Base-by-base conservation (phyloP, 2,113 vertebrate genomes). In the Embiotoca jacksoni region DNA sequence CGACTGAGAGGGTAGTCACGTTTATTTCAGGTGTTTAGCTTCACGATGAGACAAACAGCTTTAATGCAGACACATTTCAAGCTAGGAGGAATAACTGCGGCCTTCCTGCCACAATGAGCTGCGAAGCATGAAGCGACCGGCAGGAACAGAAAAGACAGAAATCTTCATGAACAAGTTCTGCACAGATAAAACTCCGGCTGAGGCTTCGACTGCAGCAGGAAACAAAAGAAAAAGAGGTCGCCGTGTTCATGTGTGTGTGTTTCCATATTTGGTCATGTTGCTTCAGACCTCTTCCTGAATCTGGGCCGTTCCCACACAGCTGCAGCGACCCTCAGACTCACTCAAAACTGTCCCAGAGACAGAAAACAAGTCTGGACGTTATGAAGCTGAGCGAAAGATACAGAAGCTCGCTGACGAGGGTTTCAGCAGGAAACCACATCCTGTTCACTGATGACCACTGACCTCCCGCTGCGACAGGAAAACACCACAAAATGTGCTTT, bases 201-300 rank as follows among this genome's bases (percentile, higher is more conserved):
- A 56, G 63, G 14, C 41, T 23, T 30, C 41, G 46, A 15, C 53
- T 35, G 3, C n/a, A 15, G 16, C 23, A 66, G 60, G 54, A 9
- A 58, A 50, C 3, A 59, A 16, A 59, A 30, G 44, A 46, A 52
- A 59, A 39, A 50, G 33, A 11, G 4, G 47, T 32, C 3, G 15
- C 36, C 39, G 53, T 41, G 58, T 75, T 41, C 2, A 37, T 37
- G 39, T 11, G 53, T 37, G 46, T 63, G 11, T 23, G 47, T 59
- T 72, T 4, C 90, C 87, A 84, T 94, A 87, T 93, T 85, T 90
- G 92, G 89, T 92, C 82, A 84, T 30, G 54, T 59, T 50, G 35
- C 36, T 73, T 63, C 58, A 61, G 68, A 11, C 44, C 65, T 37
- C 68, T 75, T 46, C 53, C 72, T 52, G 72, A 83, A 54, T 37